Evolutionary conservation across 2,888 invertebrate genomes (phyloP), one percentile per base, ranked within the genome.

Genomic region (Sphaeridia pumilis): DNA sequence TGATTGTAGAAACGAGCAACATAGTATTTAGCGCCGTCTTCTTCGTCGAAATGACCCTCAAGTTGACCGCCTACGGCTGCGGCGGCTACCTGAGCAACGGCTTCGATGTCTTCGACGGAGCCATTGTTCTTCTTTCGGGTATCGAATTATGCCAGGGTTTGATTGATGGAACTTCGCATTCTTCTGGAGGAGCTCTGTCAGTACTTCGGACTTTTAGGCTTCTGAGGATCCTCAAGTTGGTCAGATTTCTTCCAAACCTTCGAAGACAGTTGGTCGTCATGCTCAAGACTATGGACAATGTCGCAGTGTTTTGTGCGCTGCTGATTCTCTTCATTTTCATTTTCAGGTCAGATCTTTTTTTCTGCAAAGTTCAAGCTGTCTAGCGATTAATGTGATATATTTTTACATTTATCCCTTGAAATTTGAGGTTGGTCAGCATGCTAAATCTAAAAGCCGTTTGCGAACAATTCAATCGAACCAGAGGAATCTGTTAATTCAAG

Each of bases 211-310:
- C 98, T 24, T 99, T 99, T 76, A 85, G 98, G 47, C 80, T 99
- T 52, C 76, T 99, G 67, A 79, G 98, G 67, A 99, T 99, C 68
- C 76, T 99, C 58, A 99, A 99, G 74, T 77, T 98, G 62, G 95
- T 97, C 49, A 80, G 92, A 52, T 98, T 99, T 72, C 87, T 99
- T 88, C 98, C 98, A 49, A 98, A 98, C 69, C 78, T 98, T 59
- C 79, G 95, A 50, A 80, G 97, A 48, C 98, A 98, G 73, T 78
- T 98, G 50, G 90, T 99, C 71, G 97, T 99, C 61, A 99, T 99
- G 98, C 76, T 98, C 56, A 79, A 94, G 65, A 99, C 98, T 41
- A 98, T 99, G 94, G 98, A 98, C 76, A 99, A 98, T 73, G 98
- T 98, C 55, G 98, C 98, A 54, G 88, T 98, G 65, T 98, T 99